These are phyloP conservation scores for Aspiorhynchus laticeps DNA, from an alignment of 2,113 vertebrate species.

Conservation along the genomic window DNA sequence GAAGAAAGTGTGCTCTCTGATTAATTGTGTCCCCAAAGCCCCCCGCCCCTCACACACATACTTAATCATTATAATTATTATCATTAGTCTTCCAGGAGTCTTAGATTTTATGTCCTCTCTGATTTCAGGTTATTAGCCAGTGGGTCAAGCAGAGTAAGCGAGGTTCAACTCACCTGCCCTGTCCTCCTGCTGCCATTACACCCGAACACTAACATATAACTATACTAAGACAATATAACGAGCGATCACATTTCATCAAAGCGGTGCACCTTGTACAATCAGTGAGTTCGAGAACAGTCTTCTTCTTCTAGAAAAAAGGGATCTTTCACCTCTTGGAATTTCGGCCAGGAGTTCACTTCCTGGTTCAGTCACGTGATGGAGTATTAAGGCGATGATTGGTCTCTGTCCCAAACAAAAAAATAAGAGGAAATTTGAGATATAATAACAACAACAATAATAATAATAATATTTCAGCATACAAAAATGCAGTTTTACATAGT, in stretches of 20 bases:
- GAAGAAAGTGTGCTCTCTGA: neutral
- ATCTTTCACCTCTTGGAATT: constrained; percentile 17
- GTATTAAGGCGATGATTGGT: constrained; percentile 9
- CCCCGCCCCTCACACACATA: no score
- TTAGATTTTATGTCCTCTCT: neutral
- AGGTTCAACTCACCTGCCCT: constrained; percentile 38
- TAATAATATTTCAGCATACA: neutral
- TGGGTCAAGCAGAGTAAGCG: neutral
- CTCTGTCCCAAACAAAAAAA: neutral
- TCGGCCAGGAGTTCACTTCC: constrained; percentile 56
- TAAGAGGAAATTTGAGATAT: no score
- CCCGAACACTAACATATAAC: neutral
- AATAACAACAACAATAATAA: no score
- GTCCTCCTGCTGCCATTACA: neutral
- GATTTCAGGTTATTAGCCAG: neutral
- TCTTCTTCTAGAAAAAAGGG: neutral
- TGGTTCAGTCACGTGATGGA: constrained; percentile 58
- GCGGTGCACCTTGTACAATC: neutral
- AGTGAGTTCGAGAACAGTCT: neutral
- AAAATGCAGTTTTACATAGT: neutral
- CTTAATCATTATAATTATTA: neutral
- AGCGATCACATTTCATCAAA: neutral
- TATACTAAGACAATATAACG: neutral
- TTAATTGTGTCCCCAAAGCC: neutral
- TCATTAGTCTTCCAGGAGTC: neutral